These are phyloP conservation scores for Eupithecia dodoneata DNA, from an alignment of 2,888 invertebrate species.

Conservation along the genomic window DNA sequence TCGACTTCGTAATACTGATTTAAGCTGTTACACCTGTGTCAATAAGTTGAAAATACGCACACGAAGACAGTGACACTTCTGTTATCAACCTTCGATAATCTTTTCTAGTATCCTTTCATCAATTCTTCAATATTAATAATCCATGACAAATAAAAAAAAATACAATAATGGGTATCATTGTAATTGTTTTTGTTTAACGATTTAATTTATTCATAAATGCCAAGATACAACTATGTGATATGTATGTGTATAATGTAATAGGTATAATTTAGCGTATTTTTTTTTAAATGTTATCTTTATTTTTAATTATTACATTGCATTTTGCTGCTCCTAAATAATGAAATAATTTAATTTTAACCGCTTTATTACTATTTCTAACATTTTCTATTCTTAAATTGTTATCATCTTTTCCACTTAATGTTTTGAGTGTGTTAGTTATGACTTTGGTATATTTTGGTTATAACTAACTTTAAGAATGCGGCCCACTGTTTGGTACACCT, in stretches of 20 bases:
- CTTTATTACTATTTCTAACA: no score
- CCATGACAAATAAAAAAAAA: background rate
- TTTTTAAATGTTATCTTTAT: background rate
- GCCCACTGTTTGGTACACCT: conserved; percentile 49
- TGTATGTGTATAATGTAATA: background rate
- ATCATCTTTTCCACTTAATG: background rate
- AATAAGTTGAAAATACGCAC: background rate
- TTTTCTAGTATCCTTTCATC: background rate
- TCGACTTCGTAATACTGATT: background rate
- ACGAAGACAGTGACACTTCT: background rate
- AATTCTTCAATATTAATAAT: no score
- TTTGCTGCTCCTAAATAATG: background rate
- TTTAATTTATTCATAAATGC: background rate
- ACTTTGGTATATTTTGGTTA: background rate
- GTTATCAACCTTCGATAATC: background rate
- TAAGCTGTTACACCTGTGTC: background rate
- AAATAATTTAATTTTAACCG: no score
- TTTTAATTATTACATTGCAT: background rate
- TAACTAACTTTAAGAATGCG: conserved; percentile 17
- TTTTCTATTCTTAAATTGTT: background rate
- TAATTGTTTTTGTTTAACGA: no score
- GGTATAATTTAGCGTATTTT: background rate
- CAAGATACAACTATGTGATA: background rate
- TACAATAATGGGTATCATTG: no score
- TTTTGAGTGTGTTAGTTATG: background rate